These are phyloP conservation scores for Sphyrna mokarran DNA, from an alignment of 2,113 vertebrate species.

Conservation along the genomic window DNA sequence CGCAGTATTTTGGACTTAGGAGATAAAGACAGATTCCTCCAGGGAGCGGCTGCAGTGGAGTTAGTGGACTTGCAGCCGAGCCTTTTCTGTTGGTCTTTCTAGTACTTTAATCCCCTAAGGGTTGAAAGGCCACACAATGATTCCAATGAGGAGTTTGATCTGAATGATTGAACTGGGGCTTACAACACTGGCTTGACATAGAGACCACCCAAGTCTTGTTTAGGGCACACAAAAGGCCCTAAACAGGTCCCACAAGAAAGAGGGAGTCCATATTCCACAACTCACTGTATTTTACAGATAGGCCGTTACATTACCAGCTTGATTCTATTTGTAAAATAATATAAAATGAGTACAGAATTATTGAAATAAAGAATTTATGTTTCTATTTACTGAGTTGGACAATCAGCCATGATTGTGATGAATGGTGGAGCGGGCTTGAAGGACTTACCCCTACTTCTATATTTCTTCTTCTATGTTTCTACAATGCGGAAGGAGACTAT, in stretches of 20 bases:
- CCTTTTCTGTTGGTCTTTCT: neutral
- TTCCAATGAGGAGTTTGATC: neutral
- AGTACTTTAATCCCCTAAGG: neutral
- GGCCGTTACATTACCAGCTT: neutral
- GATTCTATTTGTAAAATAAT: too few relatives aligned
- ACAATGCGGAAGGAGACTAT: too few relatives aligned
- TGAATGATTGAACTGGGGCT: neutral
- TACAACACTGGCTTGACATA: neutral
- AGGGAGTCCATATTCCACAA: neutral
- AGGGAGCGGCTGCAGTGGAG: neutral
- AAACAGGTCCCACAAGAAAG: neutral
- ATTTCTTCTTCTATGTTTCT: too few relatives aligned
- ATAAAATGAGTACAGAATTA: too few relatives aligned
- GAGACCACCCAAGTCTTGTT: neutral
- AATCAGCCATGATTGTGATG: too few relatives aligned
- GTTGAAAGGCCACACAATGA: neutral
- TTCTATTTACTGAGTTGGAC: too few relatives aligned
- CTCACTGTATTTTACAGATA: too few relatives aligned
- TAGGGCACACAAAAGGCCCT: neutral
- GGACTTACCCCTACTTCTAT: too few relatives aligned
- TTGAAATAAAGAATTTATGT: too few relatives aligned
- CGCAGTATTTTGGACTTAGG: neutral
- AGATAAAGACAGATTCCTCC: neutral
- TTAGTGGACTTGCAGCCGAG: neutral
- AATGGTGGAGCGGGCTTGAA: too few relatives aligned